Percentiles rank a stretch among this genome's conserved stretches.
These are phyloP conservation scores for Atta cephalotes DNA, from an alignment of 1,140 invertebrate species.

Conservation along the genomic window DNA sequence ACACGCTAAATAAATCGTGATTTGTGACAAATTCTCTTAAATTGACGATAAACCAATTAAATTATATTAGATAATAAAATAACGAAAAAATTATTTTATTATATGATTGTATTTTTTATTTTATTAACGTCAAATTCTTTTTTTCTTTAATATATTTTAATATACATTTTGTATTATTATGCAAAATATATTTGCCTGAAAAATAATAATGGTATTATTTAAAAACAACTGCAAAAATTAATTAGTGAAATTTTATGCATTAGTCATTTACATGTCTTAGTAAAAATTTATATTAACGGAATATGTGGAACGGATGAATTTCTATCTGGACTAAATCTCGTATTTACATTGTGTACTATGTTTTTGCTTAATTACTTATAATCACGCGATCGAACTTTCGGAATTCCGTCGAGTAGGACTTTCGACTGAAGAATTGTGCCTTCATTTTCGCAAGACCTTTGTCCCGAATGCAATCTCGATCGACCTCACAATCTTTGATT, in stretches of 20 bases:
- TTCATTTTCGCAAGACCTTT: constrained; percentile 1
- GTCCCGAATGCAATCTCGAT: neutral
- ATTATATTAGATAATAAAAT: neutral
- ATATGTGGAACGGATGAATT: neutral
- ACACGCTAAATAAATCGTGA: neutral
- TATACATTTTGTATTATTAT: neutral
- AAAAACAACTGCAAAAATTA: neutral
- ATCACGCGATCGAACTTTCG: neutral
- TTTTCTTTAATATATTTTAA: neutral
- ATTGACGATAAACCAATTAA: neutral
- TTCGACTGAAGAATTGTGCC: neutral
- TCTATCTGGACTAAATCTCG: neutral
- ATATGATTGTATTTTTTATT: neutral
- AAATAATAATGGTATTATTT: constrained; percentile 18
- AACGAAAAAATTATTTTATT: neutral
- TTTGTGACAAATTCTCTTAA: neutral
- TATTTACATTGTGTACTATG: neutral
- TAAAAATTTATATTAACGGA: neutral
- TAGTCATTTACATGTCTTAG: too few species aligned
- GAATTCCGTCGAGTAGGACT: neutral
- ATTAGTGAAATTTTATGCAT: neutral
- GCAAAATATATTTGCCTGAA: neutral
- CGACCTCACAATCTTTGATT: constrained; percentile 13
- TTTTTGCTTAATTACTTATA: neutral
- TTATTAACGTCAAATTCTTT: neutral